Base-by-base conservation (phyloP, 2,888 invertebrate species). In the Caradrina clavipalpis region DNA sequence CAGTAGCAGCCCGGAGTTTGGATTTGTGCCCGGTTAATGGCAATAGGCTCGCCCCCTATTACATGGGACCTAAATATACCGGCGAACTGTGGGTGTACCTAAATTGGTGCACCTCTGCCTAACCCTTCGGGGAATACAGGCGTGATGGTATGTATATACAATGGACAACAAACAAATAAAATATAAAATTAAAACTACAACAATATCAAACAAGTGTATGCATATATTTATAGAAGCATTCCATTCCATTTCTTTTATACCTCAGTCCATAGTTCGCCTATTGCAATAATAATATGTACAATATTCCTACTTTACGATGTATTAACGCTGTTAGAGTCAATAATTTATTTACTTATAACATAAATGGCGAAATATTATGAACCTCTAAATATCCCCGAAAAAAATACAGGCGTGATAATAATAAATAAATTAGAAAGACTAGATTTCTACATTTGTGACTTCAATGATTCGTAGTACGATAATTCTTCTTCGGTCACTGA, bases 401-500 rank as follows among this genome's bases (percentile, higher is more conserved):
- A 17, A 49, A 39, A 72, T 15, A 56, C 19, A 45, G 22, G 15
- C 19, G 42, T 49, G 7, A 49, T 39, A 15, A 39, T 22, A 64
- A 35, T 50, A 39, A 42, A 56, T 54, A 74, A 51, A 47, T 55
- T 62, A 45, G 60, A 54, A 35, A 50, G 45, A 77, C 68, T 71
- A 77, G 57, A 55, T 62, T 62, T 22, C 15, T 79, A 95, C 89
- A 95, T 90, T 89, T 93, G 91, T 65, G 90, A 85, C 77, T 94
- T 91, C 65, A 96, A 84, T 4, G 96, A 93, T 82, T 97, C 96
- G 84, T 97, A 98, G 90, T 98, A 97, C 22, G 95, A 92, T 86
- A 98, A 92, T 90, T 98, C 98, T 67, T 97, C 96, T 49, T 95
- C 94, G 35, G 97, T 97, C 17, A 98, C 97, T 0, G 98, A 98